phyloP scores from a whole-genome alignment of 2,113 vertebrate species.

The Pseudois nayaur region DNA sequence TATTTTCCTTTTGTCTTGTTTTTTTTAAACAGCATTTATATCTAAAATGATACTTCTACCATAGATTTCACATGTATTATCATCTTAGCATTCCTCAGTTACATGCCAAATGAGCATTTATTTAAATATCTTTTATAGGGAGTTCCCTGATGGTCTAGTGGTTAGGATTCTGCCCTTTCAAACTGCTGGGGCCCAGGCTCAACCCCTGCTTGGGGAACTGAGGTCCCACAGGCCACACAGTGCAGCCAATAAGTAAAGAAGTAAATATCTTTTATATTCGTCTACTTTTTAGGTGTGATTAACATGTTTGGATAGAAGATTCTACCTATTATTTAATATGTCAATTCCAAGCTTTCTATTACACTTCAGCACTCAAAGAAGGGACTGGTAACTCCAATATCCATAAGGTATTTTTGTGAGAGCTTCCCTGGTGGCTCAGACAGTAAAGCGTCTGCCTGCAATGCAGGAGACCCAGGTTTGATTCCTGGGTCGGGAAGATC shows the following conservation, averaged over 20 bases:
- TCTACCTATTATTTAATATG: background rate
- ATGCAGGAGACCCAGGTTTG: too few species aligned
- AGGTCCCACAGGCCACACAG: background rate
- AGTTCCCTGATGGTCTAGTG: background rate
- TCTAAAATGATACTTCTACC: background rate
- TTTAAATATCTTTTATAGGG: background rate
- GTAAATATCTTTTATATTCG: background rate
- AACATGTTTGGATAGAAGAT: background rate
- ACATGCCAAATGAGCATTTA: conserved; percentile 28
- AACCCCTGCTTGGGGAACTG: background rate
- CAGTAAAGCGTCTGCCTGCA: too few species aligned
- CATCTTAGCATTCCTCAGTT: conserved; percentile 32
- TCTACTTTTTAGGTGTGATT: background rate
- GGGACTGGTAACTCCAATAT: background rate
- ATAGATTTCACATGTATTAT: conserved; percentile 16
- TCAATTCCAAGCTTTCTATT: background rate
- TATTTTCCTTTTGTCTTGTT: background rate
- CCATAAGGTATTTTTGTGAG: background rate
- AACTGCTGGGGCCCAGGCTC: background rate
- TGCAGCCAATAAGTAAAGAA: background rate
- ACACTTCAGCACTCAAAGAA: background rate
- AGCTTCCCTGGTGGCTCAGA: too few species aligned
- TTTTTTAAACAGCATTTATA: conserved; percentile 4
- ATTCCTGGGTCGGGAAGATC: too few species aligned
- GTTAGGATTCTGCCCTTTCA: background rate